Evolutionary conservation across 2,797 vertebrate species (phyloP).

Genomic region (Pteropus rufus): DNA sequence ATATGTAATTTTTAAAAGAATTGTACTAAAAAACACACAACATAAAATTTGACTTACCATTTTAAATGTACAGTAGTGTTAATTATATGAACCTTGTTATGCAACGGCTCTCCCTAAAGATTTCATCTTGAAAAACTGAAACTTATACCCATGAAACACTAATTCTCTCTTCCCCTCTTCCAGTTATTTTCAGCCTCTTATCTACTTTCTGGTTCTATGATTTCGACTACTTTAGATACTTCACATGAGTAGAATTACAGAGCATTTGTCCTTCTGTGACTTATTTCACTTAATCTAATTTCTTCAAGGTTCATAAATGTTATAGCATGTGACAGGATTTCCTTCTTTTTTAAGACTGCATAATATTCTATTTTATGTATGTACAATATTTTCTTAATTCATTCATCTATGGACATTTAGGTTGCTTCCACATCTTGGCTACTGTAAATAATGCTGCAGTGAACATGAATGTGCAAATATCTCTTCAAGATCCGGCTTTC

Average conservation of each 20-base stretch:
- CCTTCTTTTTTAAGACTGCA: not conserved
- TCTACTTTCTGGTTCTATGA: not conserved
- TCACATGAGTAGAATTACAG: not conserved
- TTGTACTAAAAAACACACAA: not conserved
- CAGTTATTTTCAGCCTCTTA: not conserved
- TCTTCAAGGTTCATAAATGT: not conserved
- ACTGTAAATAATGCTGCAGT: not conserved
- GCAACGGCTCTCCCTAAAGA: not conserved
- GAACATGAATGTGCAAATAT: not conserved
- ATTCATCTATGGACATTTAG: not conserved
- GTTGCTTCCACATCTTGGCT: not conserved
- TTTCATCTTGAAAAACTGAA: not conserved
- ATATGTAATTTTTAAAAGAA: not conserved
- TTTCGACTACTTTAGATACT: not conserved
- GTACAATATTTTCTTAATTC: not conserved
- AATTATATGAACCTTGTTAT: not conserved
- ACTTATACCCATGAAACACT: not conserved
- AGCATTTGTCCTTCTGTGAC: not conserved
- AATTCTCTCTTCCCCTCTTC: not conserved
- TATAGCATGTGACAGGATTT: not conserved
- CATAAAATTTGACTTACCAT: not conserved
- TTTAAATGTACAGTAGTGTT: not conserved
- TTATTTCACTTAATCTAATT: not conserved
- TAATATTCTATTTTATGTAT: not conserved
- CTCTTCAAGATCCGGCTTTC: not conserved